These are phyloP conservation scores for Takifugu flavidus DNA, from an alignment of 2,113 vertebrate genomes.

Conservation along the genomic window DNA sequence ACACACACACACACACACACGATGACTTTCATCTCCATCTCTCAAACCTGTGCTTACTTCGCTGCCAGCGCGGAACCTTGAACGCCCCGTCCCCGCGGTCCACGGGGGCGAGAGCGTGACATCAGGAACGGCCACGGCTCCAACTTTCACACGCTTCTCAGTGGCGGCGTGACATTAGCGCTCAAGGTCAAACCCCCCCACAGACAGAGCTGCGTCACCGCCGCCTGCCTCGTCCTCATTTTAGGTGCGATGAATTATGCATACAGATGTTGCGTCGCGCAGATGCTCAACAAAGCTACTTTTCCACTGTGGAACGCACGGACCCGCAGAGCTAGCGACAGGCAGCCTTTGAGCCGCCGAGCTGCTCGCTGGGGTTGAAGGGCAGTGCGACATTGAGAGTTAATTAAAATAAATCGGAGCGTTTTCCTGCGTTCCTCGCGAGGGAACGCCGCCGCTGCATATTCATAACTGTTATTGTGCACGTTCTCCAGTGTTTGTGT, in stretches of 20 bases:
- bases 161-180: background rate
- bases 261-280: constrained; percentile 26
- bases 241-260: too few species aligned
- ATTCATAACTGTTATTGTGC: constrained; percentile 39
- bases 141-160: constrained; percentile 40
- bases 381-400: constrained; percentile 75
- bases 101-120: constrained; percentile 12
- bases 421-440: constrained; percentile 59
- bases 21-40: constrained; percentile 36
- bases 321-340: constrained; percentile 5
- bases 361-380: constrained; percentile 68
- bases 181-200: constrained; percentile 4
- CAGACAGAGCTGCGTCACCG: background rate
- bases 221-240: background rate
- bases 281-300: background rate
- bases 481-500: constrained; percentile 22
- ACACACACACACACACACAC: too few species aligned
- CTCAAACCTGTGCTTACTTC: constrained; percentile 47
- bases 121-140: constrained; percentile 3
- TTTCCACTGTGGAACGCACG: background rate
- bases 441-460: constrained; percentile 35
- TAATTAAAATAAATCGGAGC: constrained; percentile 70
- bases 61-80: constrained; percentile 40
- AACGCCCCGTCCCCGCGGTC: background rate
- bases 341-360: constrained; percentile 23